Conservation (phyloP, 1,140 invertebrate genomes). For the Caenorhabditis latens region DNA sequence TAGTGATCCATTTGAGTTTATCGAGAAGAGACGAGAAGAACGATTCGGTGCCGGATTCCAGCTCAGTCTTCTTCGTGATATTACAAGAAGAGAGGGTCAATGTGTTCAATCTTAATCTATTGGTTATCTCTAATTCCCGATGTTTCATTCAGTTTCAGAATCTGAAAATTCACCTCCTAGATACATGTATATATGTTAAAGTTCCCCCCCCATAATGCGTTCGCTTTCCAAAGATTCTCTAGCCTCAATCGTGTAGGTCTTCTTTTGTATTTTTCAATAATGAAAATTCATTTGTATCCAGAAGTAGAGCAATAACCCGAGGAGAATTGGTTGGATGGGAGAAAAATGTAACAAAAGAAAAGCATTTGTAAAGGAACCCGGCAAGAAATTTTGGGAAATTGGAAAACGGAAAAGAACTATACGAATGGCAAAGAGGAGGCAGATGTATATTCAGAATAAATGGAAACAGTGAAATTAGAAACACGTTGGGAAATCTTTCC, state of each 20-base stretch:
- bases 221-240: too few relatives aligned
- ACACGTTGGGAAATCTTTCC: conserved; percentile 52
- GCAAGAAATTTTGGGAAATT: conserved; percentile 38
- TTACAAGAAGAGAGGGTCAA: background rate
- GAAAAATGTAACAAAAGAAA: conserved; percentile 31
- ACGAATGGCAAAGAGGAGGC: background rate
- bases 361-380: background rate
- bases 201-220: too few relatives aligned
- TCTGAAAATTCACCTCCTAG: too few relatives aligned
- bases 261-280: too few relatives aligned
- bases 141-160: background rate
- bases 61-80: background rate
- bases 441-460: too few relatives aligned
- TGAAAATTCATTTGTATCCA: background rate
- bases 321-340: background rate
- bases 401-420: background rate
- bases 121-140: background rate
- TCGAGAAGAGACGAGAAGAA: conserved; percentile 28
- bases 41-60: background rate
- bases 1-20: background rate
- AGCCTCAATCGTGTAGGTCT: too few relatives aligned
- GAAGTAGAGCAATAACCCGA: background rate
- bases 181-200: conserved; percentile 23
- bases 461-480: background rate
- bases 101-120: conserved; percentile 36